Evolutionary conservation across 2,113 vertebrate genomes (phyloP).

Genomic region (Rhinoderma darwinii): DNA sequence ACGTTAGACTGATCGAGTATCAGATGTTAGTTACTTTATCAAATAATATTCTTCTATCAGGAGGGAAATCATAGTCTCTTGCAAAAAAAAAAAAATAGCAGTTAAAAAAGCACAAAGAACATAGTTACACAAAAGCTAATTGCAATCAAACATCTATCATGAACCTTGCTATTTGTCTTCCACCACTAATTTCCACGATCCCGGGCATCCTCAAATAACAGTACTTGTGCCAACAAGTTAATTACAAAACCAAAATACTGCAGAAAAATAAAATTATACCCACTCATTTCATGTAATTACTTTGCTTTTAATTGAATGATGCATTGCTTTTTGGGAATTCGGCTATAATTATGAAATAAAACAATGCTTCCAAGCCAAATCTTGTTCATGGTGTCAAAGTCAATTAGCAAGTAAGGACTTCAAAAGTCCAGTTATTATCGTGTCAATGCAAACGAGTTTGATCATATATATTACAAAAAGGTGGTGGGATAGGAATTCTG

Average conservation of each 20-base stretch:
- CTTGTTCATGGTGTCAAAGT: conserved; percentile 38
- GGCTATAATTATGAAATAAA: conserved; percentile 51
- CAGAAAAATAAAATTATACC: conserved; percentile 64
- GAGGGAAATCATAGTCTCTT: conserved; percentile 59
- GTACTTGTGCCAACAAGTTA: conserved; percentile 73
- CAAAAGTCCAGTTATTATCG: conserved; percentile 1
- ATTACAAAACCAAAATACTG: conserved; percentile 72
- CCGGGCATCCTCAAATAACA: conserved; percentile 67
- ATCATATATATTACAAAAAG: not conserved
- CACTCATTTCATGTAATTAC: conserved; percentile 61
- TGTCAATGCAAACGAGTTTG: not conserved
- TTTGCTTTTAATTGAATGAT: conserved; percentile 66
- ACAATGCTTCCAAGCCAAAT: conserved; percentile 29
- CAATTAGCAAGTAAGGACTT: conserved; percentile 42
- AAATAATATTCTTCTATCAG: not conserved
- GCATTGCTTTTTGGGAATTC: conserved; percentile 57
- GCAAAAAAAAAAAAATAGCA: not conserved
- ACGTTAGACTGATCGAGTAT: not conserved
- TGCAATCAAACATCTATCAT: conserved; percentile 66
- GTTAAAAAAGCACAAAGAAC: conserved; percentile 26
- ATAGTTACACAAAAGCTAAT: conserved; percentile 64
- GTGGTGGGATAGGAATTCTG: not conserved
- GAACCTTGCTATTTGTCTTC: conserved; percentile 63
- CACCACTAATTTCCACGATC: conserved; percentile 64
- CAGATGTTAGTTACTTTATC: not conserved